Evolutionary conservation across 1,140 invertebrate species (phyloP), one percentile per base, ranked within the genome.

Genomic region (Acromyrmex echinatior): DNA sequence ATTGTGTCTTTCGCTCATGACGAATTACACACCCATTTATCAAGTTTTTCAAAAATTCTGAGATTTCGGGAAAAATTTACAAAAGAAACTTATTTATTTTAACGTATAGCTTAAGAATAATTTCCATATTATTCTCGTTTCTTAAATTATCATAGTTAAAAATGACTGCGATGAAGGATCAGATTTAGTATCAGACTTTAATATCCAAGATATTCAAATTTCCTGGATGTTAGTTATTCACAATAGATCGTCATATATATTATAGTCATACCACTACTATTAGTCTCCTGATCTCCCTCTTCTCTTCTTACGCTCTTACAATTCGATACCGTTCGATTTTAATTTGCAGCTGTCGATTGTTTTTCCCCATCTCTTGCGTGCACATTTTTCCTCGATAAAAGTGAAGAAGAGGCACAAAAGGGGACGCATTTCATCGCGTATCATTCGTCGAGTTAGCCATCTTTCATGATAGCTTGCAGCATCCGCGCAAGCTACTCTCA

Each of bases 21-120:
- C 45, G 39, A 76, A 74, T 76, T 84, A 84, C 25, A 62, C 70
- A 56, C 14, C 28, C 56, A 62, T 84, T 68, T 58, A 70, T 81
- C 21, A 31, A 70, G 35, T 74, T 31, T 31, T 60, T 31, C 14
- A 39, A 84, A 62, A 70, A 49, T 49, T 62, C 16, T 12, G 25
- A 73, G 16, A 74, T 51, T 28, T 31, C 39, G n/a, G 14, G 25
- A 76, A 35, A 62, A 76, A 49, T 76, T 84, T 62, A 31, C 56
- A 63, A 84, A 56, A 35, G 14, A 35, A 51, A 76, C 56, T 84
- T 76, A 63, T 84, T 84, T 84, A 74, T 35, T 62, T 49, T 25
- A 18, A 74, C 18, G 49, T 62, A 60, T 5, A 49, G 21, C 35
- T n/a, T 10, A 12, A 18, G 3, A 60, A 81, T 71, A 51, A 74